These are phyloP conservation scores for Acanthopagrus latus DNA, from an alignment of 2,797 vertebrate genomes.

Conservation along the genomic window DNA sequence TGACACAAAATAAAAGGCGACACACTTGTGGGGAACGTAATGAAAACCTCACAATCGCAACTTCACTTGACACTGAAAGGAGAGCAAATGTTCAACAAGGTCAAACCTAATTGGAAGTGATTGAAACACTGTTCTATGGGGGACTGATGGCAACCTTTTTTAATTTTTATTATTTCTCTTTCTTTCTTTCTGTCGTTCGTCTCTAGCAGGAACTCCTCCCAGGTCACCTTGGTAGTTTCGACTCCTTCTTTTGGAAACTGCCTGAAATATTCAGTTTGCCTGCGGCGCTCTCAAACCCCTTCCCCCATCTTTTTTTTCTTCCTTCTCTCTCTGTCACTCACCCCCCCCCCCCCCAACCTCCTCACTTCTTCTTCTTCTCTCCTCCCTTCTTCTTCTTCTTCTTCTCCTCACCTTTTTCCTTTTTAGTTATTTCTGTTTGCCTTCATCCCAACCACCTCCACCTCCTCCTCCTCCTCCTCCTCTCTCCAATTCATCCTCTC, in stretches of 20 bases:
- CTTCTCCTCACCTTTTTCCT: not conserved
- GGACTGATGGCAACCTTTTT: conserved; percentile 20
- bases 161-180: not conserved
- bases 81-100: conserved; percentile 51
- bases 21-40: conserved; percentile 6
- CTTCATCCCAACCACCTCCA: conserved; percentile 15
- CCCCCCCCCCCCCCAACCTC: conserved; percentile 26
- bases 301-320: conserved; percentile 18
- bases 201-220: conserved; percentile 61
- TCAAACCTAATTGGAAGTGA: conserved; percentile 55
- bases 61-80: conserved; percentile 40
- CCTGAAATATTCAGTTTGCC: conserved; percentile 77
- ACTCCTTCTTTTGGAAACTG: conserved; percentile 59
- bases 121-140: conserved; percentile 32
- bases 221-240: conserved; percentile 71
- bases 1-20: conserved; percentile 26
- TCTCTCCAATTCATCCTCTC: not conserved
- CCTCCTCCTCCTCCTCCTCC: conserved; percentile 9
- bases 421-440: conserved; percentile 16
- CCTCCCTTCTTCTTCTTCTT: not conserved
- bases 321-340: conserved; percentile 21
- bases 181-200: not conserved
- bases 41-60: conserved; percentile 3
- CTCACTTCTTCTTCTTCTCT: conserved; percentile 32
- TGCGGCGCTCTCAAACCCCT: conserved; percentile 40